Base-by-base conservation (phyloP, 2,797 vertebrate genomes). In the Sparus aurata region DNA sequence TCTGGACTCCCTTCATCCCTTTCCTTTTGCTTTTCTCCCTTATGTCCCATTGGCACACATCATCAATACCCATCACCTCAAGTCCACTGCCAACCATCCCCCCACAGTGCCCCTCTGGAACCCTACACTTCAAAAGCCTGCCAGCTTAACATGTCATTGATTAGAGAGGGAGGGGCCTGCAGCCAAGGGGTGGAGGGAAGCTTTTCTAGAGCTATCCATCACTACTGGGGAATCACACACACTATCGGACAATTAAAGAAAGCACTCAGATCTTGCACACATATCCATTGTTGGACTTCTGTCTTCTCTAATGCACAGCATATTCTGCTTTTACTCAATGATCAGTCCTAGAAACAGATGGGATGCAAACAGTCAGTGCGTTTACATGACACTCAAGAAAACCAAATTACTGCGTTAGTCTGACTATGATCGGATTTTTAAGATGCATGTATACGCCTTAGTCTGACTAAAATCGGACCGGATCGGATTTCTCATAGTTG, bases 91-190 rank as follows among this genome's bases (percentile, higher is more conserved):
- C 83, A 75, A 68, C 75, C 75, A 69, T 34, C 34, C 77, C 84
- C 77, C 80, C 77, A 57, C 79, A 75, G 74, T 80, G 72, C 81
- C 83, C 85, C 84, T 87, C 76, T 89, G 80, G 83, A 88, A 83
- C 77, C 78, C 79, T 88, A 86, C 82, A 91, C 91, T 89, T 93
- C 91, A 93, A 92, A 91, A 89, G 89, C 75, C 85, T 83, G 79
- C 77, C 78, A 87, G 88, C 92, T 93, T 93, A 93, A 93, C 92
- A 86, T 93, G 92, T 91, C 91, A 92, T 92, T 93, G 91, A 93
- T 93, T 91, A 90, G 83, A 87, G 83, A 69, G 81, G 80, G 82
- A 83, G 87, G 76, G 82, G 70, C 73, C 76, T 75, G 73, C 73
- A 83, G 88, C 84, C 61, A 38, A 7, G 50, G 70, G 77, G 70